Evolutionary conservation across 2,113 vertebrate genomes (phyloP).

Genomic region (Archocentrus centrarchus): DNA sequence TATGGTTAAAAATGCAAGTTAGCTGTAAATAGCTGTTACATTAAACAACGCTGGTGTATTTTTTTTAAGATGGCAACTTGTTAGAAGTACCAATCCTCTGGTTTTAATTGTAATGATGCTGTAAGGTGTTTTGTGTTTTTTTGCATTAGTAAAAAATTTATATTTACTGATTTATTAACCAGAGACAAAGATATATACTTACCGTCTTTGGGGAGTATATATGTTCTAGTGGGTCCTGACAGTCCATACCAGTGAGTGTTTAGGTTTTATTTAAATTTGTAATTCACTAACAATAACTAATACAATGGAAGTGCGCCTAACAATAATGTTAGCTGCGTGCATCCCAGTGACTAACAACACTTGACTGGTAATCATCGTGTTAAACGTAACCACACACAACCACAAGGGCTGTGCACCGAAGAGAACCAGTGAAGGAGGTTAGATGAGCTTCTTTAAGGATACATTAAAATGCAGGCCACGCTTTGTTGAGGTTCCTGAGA

Average conservation of each 20-base stretch:
- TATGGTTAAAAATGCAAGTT: not conserved
- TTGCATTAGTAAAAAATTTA: not conserved
- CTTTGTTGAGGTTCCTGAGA: slow-evolving; percentile 12
- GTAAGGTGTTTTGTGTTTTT: not conserved
- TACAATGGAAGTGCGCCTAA: fast-evolving
- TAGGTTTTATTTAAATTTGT: no score
- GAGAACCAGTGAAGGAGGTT: not conserved
- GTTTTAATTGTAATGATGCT: slow-evolving; percentile 5
- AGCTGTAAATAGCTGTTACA: not conserved
- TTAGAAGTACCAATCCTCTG: slow-evolving; percentile 15
- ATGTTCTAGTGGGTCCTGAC: no score
- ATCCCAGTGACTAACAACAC: not conserved
- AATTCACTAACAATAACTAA: not conserved
- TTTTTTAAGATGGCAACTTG: slow-evolving; percentile 8
- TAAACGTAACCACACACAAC: not conserved
- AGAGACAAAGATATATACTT: not conserved
- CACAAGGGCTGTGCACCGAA: not conserved
- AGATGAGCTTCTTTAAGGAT: not conserved
- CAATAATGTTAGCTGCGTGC: not conserved
- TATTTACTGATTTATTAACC: slow-evolving; percentile 12
- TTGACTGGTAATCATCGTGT: not conserved
- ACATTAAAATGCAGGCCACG: slow-evolving; percentile 13
- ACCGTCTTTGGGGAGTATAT: no score
- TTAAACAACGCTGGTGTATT: not conserved
- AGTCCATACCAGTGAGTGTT: no score